Conservation (phyloP, 2,797 vertebrate species). For the Sebastolobus altivelis region DNA sequence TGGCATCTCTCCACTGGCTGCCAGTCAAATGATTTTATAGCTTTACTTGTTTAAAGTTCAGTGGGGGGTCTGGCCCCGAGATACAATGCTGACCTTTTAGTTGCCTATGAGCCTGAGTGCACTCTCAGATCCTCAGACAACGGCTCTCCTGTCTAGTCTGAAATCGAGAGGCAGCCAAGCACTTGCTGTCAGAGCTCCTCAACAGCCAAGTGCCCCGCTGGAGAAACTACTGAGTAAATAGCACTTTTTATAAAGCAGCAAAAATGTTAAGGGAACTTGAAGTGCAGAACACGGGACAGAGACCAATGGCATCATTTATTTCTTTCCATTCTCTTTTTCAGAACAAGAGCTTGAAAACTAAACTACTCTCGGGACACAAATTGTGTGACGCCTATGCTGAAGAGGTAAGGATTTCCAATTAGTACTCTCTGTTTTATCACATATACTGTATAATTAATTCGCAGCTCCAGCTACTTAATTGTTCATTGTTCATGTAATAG, state of each 20-base stretch:
- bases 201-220: constrained; percentile 21
- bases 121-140: constrained; percentile 38
- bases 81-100: constrained; percentile 51
- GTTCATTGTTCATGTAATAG: constrained; percentile 29
- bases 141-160: constrained; percentile 40
- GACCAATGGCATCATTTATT: constrained; percentile 27
- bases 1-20: constrained; percentile 19
- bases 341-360: constrained; percentile 99
- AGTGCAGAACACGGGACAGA: background rate
- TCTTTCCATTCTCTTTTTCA: constrained; percentile 72
- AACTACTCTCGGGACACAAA: constrained; percentile 95
- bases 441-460: constrained; percentile 8
- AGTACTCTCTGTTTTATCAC: constrained; percentile 17
- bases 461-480: constrained; percentile 19
- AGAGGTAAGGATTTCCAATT: constrained; percentile 87
- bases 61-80: constrained; percentile 24
- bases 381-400: constrained; percentile 96
- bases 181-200: constrained; percentile 33
- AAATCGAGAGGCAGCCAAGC: constrained; percentile 40
- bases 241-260: constrained; percentile 26
- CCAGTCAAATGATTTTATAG: constrained; percentile 40
- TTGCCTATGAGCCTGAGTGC: constrained; percentile 35
- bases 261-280: constrained; percentile 4
- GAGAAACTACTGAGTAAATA: constrained; percentile 34
- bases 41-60: constrained; percentile 45